Base-by-base conservation (phyloP, 2,113 vertebrate species). In the Lepus timidus region DNA sequence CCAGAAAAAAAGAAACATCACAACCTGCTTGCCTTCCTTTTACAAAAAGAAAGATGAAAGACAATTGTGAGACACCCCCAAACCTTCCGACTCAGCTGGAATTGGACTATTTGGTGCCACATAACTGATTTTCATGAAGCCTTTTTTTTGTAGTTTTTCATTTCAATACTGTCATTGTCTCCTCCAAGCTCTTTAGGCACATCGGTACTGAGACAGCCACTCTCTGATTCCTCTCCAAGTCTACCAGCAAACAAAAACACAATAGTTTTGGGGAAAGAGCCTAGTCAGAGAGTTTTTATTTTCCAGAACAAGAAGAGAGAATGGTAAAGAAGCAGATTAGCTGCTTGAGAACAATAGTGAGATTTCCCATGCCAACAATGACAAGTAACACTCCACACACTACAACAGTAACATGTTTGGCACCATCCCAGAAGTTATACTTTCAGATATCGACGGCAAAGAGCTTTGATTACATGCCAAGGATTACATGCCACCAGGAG, bases 1-100 rank as follows among this genome's bases (percentile, higher is more conserved):
- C 65, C 70, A 88, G 82, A 88, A 75, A 97, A 84, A 27, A 93
- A 94, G 81, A 90, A 90, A 90, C 74, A 74, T n/a, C 27, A 36
- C 78, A 55, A 36, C 22, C 73, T 89, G 9, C 52, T 90, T 27
- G 7, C 58, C 67, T 79, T 52, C 27, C n/a, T 85, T 86, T 80
- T 64, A 89, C 80, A 91, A 93, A 67, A 49, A 93, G n/a, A 27
- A 94, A 88, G 1, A 1, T 87, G 44, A 14, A 79, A 93, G 81
- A 0, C 22, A 82, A 83, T 33, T 65, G 70, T 19, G 14, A 92
- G 36, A 62, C 8, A 75, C 44, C 31, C n/a, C 8, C 39, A 79
- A 39, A 61, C 9, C 33, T 73, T 79, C 52, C 71, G 16, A 36
- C 4, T 1, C 25, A 36, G n/a, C 33, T 65, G 17, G 5, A 90